Evolutionary conservation across 2,113 vertebrate genomes (phyloP).

Genomic region (Lagopus leucura): DNA sequence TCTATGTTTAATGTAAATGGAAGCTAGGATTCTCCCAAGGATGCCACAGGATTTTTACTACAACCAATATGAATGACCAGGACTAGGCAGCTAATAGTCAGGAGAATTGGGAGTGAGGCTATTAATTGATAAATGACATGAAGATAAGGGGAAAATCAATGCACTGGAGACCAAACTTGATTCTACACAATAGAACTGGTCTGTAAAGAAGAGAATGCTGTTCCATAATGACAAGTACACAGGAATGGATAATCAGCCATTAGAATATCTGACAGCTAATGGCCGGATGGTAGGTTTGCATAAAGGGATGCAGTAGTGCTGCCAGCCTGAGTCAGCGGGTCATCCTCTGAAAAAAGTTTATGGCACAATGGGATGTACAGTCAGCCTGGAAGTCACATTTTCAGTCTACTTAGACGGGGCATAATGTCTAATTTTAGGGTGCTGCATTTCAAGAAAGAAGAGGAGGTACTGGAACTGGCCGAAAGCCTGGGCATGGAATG

Average conservation of each 20-base stretch:
- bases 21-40: background rate
- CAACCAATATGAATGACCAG: background rate
- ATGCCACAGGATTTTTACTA: background rate
- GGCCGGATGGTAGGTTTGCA: background rate
- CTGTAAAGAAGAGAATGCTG: background rate
- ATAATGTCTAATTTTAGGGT: background rate
- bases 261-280: rapidly evolving
- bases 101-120: background rate
- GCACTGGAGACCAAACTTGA: background rate
- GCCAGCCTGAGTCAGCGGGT: background rate
- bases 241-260: background rate
- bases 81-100: background rate
- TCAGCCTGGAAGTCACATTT: background rate
- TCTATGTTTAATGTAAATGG: background rate
- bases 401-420: background rate
- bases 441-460: background rate
- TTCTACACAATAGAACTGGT: background rate
- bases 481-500: background rate
- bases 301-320: background rate
- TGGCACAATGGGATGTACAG: background rate
- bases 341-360: background rate
- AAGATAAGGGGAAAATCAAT: background rate
- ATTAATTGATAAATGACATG: background rate
- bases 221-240: background rate
- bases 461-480: background rate